Evolutionary conservation across 2,797 vertebrate genomes (phyloP).

Genomic region (Chiloscyllium punctatum): DNA sequence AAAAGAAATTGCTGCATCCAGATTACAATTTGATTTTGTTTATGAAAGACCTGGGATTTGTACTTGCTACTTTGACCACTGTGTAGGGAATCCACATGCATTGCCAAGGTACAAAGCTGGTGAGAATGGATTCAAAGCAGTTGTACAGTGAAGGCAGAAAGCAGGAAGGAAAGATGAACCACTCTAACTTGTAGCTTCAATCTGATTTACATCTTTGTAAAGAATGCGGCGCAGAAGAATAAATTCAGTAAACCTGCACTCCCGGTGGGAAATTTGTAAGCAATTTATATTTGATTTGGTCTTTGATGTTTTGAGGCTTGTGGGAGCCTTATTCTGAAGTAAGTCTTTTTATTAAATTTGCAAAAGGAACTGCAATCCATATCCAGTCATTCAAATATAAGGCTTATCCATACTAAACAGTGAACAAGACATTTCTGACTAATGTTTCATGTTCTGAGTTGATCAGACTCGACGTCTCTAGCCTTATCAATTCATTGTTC

Average conservation of each 20-base stretch:
- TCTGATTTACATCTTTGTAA: background rate
- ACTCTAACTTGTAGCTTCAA: background rate
- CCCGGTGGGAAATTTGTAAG: background rate
- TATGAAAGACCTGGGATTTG: background rate
- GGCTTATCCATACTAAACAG: background rate
- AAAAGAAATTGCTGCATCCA: background rate
- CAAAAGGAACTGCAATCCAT: background rate
- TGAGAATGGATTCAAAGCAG: background rate
- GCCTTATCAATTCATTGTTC: background rate
- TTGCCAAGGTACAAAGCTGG: background rate
- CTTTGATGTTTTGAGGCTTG: background rate
- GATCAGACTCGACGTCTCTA: background rate
- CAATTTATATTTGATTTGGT: background rate
- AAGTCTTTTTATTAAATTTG: background rate
- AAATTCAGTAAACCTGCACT: background rate
- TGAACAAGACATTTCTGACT: background rate
- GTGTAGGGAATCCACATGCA: background rate
- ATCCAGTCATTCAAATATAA: background rate
- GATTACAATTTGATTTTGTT: background rate
- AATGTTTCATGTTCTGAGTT: background rate
- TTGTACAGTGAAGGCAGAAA: background rate
- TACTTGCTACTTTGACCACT: background rate
- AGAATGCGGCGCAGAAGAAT: background rate
- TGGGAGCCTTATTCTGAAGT: background rate
- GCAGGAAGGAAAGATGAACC: background rate